Conservation (phyloP, 2,113 vertebrate species). For the Galeopterus variegatus region DNA sequence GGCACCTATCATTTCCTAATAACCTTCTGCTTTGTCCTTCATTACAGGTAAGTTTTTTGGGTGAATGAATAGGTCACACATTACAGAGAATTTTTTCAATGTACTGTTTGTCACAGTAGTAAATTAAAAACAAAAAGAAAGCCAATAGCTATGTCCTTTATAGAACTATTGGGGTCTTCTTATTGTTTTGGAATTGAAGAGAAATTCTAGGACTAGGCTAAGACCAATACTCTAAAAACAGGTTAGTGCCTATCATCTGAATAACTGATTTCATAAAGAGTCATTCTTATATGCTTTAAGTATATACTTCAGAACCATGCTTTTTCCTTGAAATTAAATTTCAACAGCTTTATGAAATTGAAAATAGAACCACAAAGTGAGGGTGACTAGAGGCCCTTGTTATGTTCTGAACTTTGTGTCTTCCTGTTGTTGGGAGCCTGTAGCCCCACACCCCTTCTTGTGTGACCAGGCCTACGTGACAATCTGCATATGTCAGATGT, state of each 20-base stretch:
- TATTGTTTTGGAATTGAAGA: background rate
- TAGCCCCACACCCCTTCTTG: too few relatives aligned
- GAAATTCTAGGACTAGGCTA: background rate
- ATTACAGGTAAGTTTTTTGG: background rate
- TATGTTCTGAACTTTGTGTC: background rate
- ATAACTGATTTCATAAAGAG: background rate
- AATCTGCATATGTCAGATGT: too few relatives aligned
- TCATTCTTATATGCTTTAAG: slow-evolving; percentile 8
- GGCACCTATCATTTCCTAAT: background rate
- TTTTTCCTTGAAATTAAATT: slow-evolving; percentile 30
- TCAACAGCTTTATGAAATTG: slow-evolving; percentile 19
- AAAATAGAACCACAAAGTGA: background rate
- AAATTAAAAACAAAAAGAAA: slow-evolving; percentile 45
- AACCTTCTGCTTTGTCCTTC: background rate
- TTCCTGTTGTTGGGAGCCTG: too few relatives aligned
- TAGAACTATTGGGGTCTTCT: background rate
- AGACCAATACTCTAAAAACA: background rate
- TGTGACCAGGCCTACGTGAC: too few relatives aligned
- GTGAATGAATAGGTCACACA: slow-evolving; percentile 21
- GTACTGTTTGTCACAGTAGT: background rate
- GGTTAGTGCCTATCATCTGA: background rate
- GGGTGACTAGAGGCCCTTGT: background rate
- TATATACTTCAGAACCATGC: background rate
- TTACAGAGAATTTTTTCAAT: background rate
- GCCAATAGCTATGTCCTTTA: background rate